A percentile compares a stretch with the other conserved stretches of the same genome.
Evolutionary conservation across 2,113 vertebrate species (phyloP).

Genomic region (Chloroceryle aenea): DNA sequence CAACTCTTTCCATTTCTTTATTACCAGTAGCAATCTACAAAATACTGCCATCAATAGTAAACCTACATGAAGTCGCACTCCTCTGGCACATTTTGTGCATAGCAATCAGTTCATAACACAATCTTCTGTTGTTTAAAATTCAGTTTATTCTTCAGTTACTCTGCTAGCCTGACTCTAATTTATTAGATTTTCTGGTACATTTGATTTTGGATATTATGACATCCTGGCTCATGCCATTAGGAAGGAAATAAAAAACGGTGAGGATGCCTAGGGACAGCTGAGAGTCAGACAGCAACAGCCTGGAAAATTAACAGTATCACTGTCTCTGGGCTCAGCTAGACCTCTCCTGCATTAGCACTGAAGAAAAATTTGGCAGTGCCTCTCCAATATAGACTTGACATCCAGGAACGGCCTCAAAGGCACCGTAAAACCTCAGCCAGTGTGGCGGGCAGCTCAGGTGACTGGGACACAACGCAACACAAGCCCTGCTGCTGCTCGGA

Average conservation of each 20-base stretch:
- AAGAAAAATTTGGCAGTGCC: background rate
- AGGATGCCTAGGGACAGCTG: slow-evolving; percentile 10
- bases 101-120: slow-evolving; percentile 51
- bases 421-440: background rate
- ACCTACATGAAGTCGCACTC: slow-evolving; percentile 36
- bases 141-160: slow-evolving; percentile 73
- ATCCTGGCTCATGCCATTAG: slow-evolving; percentile 53
- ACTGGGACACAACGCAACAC: background rate
- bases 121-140: slow-evolving; percentile 62
- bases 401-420: background rate
- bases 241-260: slow-evolving; percentile 58
- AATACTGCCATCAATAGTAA: slow-evolving; percentile 53
- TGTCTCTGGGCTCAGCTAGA: background rate
- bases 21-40: slow-evolving; percentile 35
- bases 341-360: background rate
- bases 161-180: slow-evolving; percentile 53
- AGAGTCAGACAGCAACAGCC: slow-evolving; percentile 45
- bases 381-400: background rate
- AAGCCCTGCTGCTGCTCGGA: background rate
- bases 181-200: slow-evolving; percentile 75
- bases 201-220: slow-evolving; percentile 70
- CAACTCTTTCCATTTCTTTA: slow-evolving; percentile 10
- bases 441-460: background rate
- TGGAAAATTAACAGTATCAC: slow-evolving; percentile 64
- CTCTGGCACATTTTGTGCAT: slow-evolving; percentile 34